Evolutionary conservation across 2,113 vertebrate species (phyloP).

Genomic region (Pampusana beccarii): DNA sequence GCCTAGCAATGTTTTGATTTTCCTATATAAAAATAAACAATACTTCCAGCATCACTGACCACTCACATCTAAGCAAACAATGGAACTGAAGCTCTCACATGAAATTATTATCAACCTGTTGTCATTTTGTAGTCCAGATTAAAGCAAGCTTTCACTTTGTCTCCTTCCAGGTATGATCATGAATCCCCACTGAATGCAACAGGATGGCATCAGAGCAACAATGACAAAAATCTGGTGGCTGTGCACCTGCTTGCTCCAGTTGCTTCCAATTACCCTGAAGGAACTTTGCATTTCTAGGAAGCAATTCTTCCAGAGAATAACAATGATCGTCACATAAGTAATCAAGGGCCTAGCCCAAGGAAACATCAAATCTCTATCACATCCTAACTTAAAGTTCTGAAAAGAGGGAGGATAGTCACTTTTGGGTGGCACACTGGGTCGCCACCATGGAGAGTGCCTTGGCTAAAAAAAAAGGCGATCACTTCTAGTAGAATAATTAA

Average conservation of each 20-base stretch:
- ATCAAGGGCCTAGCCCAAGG: neutral
- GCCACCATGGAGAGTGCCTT: neutral
- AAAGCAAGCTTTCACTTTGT: neutral
- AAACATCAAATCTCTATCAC: neutral
- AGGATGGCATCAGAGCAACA: neutral
- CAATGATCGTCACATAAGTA: neutral
- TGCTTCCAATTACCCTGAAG: neutral
- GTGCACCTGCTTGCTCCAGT: neutral
- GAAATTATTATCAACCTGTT: constrained; percentile 22
- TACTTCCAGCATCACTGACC: neutral
- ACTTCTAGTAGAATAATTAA: neutral
- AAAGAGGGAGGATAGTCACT: neutral
- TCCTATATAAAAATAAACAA: constrained; percentile 1
- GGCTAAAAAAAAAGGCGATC: neutral
- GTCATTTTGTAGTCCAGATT: neutral
- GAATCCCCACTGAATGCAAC: neutral
- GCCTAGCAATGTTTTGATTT: neutral
- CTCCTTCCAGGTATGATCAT: neutral
- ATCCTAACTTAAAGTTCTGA: neutral
- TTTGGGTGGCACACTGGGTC: neutral
- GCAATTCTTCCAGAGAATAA: neutral
- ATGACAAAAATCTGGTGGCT: neutral
- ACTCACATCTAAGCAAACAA: constrained; percentile 23
- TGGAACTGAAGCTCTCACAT: neutral
- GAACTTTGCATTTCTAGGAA: neutral